A percentile compares a stretch with the other conserved stretches of the same genome.
These are phyloP conservation scores for Hippasteria phrygiana DNA, from an alignment of 53 echinoderm and acorn worm species.

Conservation along the genomic window DNA sequence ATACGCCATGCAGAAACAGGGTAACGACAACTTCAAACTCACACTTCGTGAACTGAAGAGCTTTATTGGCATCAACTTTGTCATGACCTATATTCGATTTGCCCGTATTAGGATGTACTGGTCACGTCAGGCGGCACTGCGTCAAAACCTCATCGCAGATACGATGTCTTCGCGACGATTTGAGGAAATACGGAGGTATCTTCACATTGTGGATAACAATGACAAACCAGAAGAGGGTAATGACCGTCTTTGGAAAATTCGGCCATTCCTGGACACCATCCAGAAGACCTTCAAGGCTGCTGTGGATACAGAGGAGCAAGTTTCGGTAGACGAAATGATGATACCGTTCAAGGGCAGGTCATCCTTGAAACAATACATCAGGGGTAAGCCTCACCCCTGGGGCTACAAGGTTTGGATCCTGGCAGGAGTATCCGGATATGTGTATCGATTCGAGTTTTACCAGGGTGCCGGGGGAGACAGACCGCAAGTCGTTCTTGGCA, in stretches of 20 bases:
- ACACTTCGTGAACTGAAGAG: conserved; percentile 20
- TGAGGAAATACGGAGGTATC: conserved; percentile 38
- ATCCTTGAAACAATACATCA: conserved; percentile 56
- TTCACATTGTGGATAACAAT: conserved; percentile 30
- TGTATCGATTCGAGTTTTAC: conserved; percentile 32
- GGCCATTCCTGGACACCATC: conserved; percentile 35
- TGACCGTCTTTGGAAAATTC: conserved; percentile 30
- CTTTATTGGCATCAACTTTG: conserved; percentile 21
- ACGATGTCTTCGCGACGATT: conserved; percentile 18
- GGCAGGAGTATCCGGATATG: conserved; percentile 40
- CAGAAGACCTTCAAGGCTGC: conserved; percentile 24
- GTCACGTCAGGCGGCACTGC: conserved; percentile 4
- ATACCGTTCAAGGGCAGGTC: conserved; percentile 59
- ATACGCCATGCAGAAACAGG: conserved; percentile 29
- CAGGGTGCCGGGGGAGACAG: conserved; percentile 3
- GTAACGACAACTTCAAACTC: conserved; percentile 13
- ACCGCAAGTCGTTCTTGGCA: conserved; percentile 26
- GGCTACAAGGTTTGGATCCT: conserved; percentile 55
- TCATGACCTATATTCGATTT: conserved; percentile 22
- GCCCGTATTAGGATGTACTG: conserved; percentile 10
- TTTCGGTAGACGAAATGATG: conserved; percentile 63
- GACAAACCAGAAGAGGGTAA: conserved; percentile 40
- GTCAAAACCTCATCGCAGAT: conserved; percentile 12
- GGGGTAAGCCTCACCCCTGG: conserved; percentile 47
- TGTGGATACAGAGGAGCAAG: conserved; percentile 27